Conservation (phyloP, 2,888 invertebrate genomes). For the Perithous albicinctus region DNA sequence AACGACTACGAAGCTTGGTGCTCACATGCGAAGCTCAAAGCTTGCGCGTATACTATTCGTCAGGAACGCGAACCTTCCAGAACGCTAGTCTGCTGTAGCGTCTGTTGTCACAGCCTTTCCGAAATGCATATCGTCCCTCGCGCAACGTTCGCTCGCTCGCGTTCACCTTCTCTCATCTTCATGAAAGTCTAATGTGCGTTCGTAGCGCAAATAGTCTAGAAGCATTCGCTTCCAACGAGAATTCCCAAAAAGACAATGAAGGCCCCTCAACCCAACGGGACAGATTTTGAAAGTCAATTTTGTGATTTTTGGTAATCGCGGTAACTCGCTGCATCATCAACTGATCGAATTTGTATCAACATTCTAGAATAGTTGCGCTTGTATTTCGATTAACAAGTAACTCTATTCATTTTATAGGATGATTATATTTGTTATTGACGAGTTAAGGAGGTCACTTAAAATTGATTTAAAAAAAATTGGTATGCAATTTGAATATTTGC, state of each 20-base stretch:
- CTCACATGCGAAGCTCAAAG: slow-evolving; percentile 25
- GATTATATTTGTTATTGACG: no score
- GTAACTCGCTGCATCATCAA: not conserved
- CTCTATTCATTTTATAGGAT: no score
- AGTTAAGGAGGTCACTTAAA: no score
- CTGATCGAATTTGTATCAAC: not conserved
- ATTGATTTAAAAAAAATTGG: no score
- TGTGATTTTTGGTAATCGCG: slow-evolving; percentile 23
- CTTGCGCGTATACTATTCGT: slow-evolving; percentile 35
- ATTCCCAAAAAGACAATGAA: slow-evolving; percentile 12
- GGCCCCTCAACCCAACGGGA: not conserved
- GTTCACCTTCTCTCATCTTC: slow-evolving; percentile 22
- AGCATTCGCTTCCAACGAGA: slow-evolving; percentile 12
- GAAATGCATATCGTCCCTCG: slow-evolving; percentile 36
- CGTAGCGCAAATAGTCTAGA: slow-evolving; percentile 22
- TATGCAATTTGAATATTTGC: no score
- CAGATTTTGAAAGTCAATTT: not conserved
- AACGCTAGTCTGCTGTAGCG: slow-evolving; percentile 15
- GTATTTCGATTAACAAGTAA: not conserved
- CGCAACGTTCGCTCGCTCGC: slow-evolving; percentile 15
- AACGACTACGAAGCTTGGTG: slow-evolving; percentile 33
- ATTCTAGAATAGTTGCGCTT: not conserved
- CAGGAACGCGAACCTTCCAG: slow-evolving; percentile 8
- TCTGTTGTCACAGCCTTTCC: slow-evolving; percentile 40
- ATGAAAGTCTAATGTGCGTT: slow-evolving; percentile 44